Conservation (phyloP, 2,797 vertebrate genomes). For the Glossophaga mutica region DNA sequence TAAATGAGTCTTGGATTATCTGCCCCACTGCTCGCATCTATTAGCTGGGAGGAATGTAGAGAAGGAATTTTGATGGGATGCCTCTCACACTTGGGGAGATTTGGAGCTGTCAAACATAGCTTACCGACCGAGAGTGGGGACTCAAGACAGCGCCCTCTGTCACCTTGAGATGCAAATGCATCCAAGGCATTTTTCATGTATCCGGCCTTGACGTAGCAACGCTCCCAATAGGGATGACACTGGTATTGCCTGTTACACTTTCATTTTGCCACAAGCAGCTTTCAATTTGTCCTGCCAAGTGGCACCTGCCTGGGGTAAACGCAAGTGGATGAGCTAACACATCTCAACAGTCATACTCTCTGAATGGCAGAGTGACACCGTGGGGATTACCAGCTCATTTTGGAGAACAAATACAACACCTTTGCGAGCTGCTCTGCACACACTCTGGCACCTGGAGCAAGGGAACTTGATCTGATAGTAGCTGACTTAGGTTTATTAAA, state of each 20-base stretch:
- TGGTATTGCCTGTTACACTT: not conserved
- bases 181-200: not conserved
- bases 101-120: not conserved
- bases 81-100: not conserved
- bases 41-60: not conserved
- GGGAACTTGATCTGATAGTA: not conserved
- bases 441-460: not conserved
- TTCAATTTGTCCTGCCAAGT: not conserved
- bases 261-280: not conserved
- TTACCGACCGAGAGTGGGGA: fast-evolving
- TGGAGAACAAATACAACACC: not conserved
- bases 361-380: not conserved
- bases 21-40: conserved; percentile 27
- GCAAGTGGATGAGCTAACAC: not conserved
- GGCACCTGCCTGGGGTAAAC: not conserved
- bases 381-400: not conserved
- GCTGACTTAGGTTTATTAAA: not conserved
- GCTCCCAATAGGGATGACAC: not conserved
- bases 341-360: not conserved
- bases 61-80: not conserved
- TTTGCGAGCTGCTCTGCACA: not conserved
- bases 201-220: not conserved
- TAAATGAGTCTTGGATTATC: conserved; percentile 37
- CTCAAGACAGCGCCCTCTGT: not conserved
- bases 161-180: not conserved